Conservation (phyloP, 2,797 vertebrate genomes). For the Sarcophilus harrisii region DNA sequence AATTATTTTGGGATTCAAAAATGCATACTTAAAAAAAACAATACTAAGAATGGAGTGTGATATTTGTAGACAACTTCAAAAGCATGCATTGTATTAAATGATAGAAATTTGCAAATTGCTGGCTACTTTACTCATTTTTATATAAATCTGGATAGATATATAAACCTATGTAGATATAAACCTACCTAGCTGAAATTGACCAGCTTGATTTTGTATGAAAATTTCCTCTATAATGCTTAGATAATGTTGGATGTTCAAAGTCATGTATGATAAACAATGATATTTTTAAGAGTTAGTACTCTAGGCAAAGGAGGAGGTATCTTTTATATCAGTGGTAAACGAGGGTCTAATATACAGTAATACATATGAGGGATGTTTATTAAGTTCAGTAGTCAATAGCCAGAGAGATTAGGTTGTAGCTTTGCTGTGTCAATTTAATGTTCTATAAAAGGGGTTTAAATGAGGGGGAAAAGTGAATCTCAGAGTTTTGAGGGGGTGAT, state of each 20-base stretch:
- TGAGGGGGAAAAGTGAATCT: conserved; percentile 67
- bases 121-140: not conserved
- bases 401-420: conserved; percentile 70
- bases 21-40: conserved; percentile 3
- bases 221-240: not conserved
- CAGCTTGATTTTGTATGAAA: not conserved
- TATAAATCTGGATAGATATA: not conserved
- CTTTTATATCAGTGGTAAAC: not conserved
- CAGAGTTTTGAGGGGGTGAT: conserved; percentile 68
- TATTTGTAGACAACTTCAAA: conserved; percentile 17
- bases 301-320: not conserved
- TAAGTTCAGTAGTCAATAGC: conserved; percentile 27
- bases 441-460: conserved; percentile 74
- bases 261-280: not conserved
- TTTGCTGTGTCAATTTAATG: conserved; percentile 74
- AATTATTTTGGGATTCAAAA: conserved; percentile 59
- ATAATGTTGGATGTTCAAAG: not conserved
- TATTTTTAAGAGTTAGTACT: not conserved
- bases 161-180: not conserved
- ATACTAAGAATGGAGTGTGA: conserved; percentile 27
- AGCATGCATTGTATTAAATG: not conserved
- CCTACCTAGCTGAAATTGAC: not conserved
- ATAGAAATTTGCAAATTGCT: not conserved
- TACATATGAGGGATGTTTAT: not conserved
- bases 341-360: conserved; percentile 22